Base-by-base conservation (phyloP, 2,797 vertebrate species). In the Sebastes steindachneri region DNA sequence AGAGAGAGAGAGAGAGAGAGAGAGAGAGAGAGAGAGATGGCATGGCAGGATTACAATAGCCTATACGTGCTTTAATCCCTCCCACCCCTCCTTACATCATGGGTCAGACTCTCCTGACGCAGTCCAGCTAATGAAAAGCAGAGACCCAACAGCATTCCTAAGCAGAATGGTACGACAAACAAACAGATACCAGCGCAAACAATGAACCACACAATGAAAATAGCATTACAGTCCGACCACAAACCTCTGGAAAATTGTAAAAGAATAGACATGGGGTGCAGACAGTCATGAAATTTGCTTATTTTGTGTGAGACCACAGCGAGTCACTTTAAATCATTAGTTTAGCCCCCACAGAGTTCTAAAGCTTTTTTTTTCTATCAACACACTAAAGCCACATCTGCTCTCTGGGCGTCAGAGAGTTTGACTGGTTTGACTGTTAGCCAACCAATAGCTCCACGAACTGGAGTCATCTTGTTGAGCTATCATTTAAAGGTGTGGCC, bases 61-160 rank as follows among this genome's bases (percentile, higher is more conserved):
- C n/a, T 53, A 57, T 57, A 58, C 80, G 60, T 29, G 53, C 66
- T 53, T 59, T 74, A 25, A 45, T 72, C 80, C 76, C 80, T 54
- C 81, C 68, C 29, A 28, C 23, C 26, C 66, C 67, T 73, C 77
- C 79, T 77, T 63, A 75, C 82, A 82, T 63, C 73, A 84, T 21
- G 62, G 75, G 55, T 77, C 75, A 73, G 60, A 86, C 76, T 86
- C 68, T 85, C 72, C 45, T 83, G 76, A 88, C 73, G 63, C 73
- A 83, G 74, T 80, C 81, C 57, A 9, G 72, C 86, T 95, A 94
- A 95, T 94, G 89, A 89, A 93, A 95, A 94, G 68, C 93, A 94
- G 92, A 91, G 60, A 74, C 33, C 33, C 45, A 68, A 84, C 85
- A 83, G 59, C 87, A 91, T 91, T 92, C 83, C 86, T 86, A 4